Evolutionary conservation across 1,140 invertebrate genomes (phyloP), one percentile per base, ranked within the genome.

Genomic region (Drosophila nebulosa): DNA sequence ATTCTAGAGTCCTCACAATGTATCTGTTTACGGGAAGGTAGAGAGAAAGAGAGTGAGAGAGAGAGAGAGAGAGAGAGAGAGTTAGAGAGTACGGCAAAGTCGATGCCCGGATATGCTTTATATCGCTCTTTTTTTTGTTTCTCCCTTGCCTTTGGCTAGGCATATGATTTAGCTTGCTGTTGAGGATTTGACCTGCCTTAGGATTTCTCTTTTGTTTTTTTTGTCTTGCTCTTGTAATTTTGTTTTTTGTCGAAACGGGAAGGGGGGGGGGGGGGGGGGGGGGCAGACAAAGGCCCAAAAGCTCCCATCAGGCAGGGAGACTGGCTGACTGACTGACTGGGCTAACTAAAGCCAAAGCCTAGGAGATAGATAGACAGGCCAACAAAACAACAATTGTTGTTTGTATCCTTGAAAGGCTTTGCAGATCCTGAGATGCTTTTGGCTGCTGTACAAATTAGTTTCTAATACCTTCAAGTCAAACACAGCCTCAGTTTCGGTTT

Each of bases 401-500:
- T 86, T 88, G 83, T 78, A 79, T 88, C 78, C 78, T 78, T 64
- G 68, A 66, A 76, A 78, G 74, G 77, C 80, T 80, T 77, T 77
- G 66, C 53, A n/a, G n/a, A 46, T 46, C 39, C 39, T 46, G 39
- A 42, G 58, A 76, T 79, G 67, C 77, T 70, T 46, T 60, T 69
- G 63, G 68, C 67, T 88, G 74, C 83, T 79, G 68, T 76, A 86
- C 83, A 86, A 86, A 86, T 86, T 86, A 86, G 83, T 86, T 86
- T 86, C 83, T 86, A 86, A 86, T 86, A 86, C 83, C 83, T 86
- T 86, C 78, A 86, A 86, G 83, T 86, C 83, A 86, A 86, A 86
- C 81, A 88, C 36, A 36, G 58, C 42, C 57, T 53, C 39, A 30
- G 56, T 52, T 30, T 59, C 22, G 59, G 64, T 56, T 42, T 64